Evolutionary conservation across 2,888 invertebrate genomes (phyloP), one percentile per base, ranked within the genome.

Genomic region (Salticus scenicus): DNA sequence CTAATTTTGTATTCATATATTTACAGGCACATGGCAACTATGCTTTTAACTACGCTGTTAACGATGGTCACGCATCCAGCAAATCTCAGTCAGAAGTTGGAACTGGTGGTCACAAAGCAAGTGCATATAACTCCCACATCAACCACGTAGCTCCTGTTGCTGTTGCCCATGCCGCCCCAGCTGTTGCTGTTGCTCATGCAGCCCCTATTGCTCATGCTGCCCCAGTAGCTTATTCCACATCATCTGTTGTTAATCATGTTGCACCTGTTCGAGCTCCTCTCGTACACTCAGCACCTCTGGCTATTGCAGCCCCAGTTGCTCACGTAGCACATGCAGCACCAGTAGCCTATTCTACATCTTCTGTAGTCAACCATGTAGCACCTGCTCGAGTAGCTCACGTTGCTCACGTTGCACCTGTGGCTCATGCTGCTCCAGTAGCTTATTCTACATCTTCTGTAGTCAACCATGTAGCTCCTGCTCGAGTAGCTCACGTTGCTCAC

Each of bases 181-280:
- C 17, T 17, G 28, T 31, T 27, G 14, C 66, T 12, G 63, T 27
- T 1, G 20, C 24, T 20, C 14, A 20, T 66, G 30, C 31, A 17
- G 67, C 27, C 20, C 12, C 57, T 1, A 17, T n/a, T 4, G 42
- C 42, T 47, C 42, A 47, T 47, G 42, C 42, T 47, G 14, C 17
- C 10, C n/a, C 31, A 33, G 10, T 47, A 17, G 42, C 57, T 17
- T 17, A 57, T 57, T 8, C 20, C 24, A 17, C 57, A 7, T 17
- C 20, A 24, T 24, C 24, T 24, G 20, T 24, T 4, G 57, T 57
- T 24, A 17, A 1, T 5, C 57, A 47, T 47, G 42, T 10, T 5
- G 41, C 73, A 17, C 57, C 47, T 12, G 78, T 31, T 27, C n/a
- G 42, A 24, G 72, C 63, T 12, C 47, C 64, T n/a, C 42, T 57